phyloP scores from a whole-genome alignment of 2,797 vertebrate species.

The Anas acuta region DNA sequence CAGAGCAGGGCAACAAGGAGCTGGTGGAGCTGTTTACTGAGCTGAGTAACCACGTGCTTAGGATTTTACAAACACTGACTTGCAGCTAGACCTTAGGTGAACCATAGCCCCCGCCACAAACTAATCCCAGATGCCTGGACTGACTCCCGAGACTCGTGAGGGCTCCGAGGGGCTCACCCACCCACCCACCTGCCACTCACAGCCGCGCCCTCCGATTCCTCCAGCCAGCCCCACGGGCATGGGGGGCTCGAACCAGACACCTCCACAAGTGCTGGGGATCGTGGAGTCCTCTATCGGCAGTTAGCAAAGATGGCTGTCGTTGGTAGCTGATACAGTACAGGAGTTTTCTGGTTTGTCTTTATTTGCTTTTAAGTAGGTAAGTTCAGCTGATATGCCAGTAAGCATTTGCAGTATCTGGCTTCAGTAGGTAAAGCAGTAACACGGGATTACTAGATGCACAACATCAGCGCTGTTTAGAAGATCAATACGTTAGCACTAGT shows the following conservation, averaged over 20 bases:
- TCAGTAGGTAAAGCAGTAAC: slow-evolving; percentile 24
- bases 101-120: neutral
- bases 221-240: neutral
- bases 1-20: neutral
- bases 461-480: neutral
- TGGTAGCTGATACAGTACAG: neutral
- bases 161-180: neutral
- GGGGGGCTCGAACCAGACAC: neutral
- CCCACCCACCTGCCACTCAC: neutral
- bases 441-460: neutral
- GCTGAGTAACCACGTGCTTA: neutral
- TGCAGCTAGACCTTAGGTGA: neutral
- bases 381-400: slow-evolving; percentile 8
- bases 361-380: neutral
- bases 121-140: rapidly evolving
- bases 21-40: neutral
- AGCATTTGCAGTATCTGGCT: slow-evolving; percentile 6
- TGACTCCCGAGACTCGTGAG: neutral
- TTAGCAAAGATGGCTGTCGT: neutral
- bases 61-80: neutral
- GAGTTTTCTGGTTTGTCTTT: neutral
- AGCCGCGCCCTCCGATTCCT: neutral
- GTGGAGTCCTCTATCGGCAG: neutral
- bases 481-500: neutral
- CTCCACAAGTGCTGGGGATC: neutral